Evolutionary conservation across 2,797 vertebrate species (phyloP).

Genomic region (Myripristis murdjan): DNA sequence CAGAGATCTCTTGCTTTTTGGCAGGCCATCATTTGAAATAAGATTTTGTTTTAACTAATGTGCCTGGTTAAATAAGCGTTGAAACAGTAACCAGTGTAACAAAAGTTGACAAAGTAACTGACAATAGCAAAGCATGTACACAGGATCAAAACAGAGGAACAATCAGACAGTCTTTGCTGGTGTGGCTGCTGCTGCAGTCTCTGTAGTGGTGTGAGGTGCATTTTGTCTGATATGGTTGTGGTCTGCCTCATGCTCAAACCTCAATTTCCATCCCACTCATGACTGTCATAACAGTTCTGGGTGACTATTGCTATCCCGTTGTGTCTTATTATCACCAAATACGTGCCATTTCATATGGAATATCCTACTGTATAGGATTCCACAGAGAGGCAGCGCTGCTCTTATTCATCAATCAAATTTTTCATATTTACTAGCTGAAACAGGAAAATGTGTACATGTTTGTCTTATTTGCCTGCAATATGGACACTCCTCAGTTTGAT

Average conservation of each 20-base stretch:
- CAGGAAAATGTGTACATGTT: neutral
- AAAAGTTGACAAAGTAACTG: neutral
- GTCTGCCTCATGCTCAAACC: neutral
- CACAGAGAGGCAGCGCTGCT: neutral
- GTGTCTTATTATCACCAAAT: slow-evolving; percentile 8
- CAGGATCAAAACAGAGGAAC: neutral
- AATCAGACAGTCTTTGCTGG: neutral
- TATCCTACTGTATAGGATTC: slow-evolving; percentile 24
- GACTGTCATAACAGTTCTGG: neutral
- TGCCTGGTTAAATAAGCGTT: neutral
- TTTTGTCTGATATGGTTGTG: neutral
- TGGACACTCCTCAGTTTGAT: slow-evolving; percentile 35
- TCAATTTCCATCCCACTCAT: neutral
- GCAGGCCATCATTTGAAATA: neutral
- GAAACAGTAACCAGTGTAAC: neutral
- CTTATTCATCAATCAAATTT: slow-evolving; percentile 53
- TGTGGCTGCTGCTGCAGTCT: neutral
- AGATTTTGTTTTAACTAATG: neutral
- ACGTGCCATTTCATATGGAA: slow-evolving; percentile 27
- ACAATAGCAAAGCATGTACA: slow-evolving; percentile 15
- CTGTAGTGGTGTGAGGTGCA: neutral
- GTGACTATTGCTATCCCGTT: neutral
- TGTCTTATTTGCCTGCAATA: slow-evolving; percentile 40
- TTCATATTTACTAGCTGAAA: slow-evolving; percentile 3
- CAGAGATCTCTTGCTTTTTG: neutral